Conservation (phyloP, 2,113 vertebrate genomes). For the Excalfactoria chinensis region DNA sequence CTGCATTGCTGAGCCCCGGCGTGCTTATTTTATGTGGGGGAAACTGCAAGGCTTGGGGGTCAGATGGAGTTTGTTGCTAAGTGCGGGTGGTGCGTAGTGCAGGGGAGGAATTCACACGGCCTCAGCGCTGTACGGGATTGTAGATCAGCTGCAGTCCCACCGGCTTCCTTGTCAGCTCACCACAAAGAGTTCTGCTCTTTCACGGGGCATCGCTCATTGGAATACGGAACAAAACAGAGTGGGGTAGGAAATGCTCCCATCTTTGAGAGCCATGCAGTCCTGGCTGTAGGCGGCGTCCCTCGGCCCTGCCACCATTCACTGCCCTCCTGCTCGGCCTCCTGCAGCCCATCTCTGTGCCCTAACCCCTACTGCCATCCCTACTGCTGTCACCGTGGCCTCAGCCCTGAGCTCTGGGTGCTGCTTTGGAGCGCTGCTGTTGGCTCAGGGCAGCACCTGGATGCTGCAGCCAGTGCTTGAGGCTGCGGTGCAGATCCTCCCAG, state of each 20-base stretch:
- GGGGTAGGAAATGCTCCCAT: not conserved
- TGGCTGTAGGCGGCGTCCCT: not conserved
- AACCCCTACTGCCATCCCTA: too few species aligned
- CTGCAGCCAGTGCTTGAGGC: not conserved
- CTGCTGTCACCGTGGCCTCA: too few species aligned
- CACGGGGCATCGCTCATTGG: not conserved
- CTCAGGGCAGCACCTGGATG: not conserved
- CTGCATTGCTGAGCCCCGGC: not conserved
- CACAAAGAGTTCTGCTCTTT: not conserved
- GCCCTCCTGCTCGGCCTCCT: not conserved
- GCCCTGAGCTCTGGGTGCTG: too few species aligned
- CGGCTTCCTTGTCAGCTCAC: not conserved
- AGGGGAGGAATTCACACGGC: not conserved
- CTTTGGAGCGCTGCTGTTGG: accelerated
- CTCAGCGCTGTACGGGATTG: not conserved
- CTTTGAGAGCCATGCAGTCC: not conserved
- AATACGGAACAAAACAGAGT: not conserved
- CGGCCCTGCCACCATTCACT: too few species aligned
- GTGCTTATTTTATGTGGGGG: too few species aligned
- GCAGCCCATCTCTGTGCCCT: too few species aligned
- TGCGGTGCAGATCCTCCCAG: not conserved
- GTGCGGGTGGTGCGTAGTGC: accelerated
- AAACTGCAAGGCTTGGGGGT: too few species aligned
- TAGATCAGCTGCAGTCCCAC: not conserved
- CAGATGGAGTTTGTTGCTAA: not conserved